Base-by-base conservation (phyloP, 2,888 invertebrate species). In the Brachyopa scutellaris region DNA sequence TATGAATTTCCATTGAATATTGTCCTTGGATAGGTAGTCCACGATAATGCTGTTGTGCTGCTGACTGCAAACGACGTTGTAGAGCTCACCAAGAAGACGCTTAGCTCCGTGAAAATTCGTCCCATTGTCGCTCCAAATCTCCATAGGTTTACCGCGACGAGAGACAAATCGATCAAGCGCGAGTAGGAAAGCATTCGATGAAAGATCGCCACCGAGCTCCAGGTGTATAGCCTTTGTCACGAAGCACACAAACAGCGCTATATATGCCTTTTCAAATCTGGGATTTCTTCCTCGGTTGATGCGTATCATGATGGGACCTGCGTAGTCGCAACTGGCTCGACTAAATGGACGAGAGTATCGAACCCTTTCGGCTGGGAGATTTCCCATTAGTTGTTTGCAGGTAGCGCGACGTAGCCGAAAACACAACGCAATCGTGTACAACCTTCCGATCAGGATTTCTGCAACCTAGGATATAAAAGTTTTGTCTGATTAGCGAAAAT, bases 331-430 rank as follows among this genome's bases (percentile, higher is more conserved):
- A 5, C 67, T 49, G 11, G 47, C 45, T 3, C 53, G 53, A n/a
- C 47, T 66, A 23, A 82, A 66, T 2, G 66, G 51, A n/a, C n/a
- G n/a, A n/a, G 49, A 62, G 33, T 62, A 80, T 38, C 21, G 76
- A 51, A 67, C 21, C 1, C 74, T 45, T 31, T 70, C 51, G 3
- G 8, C 21, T 7, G 74, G 42, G 1, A 79, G 33, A 29, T 70
- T 38, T 23, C 74, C 82, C 64, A 76, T 82, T 13, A 79, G 59
- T 66, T 78, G 77, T 3, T 15, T 26, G 5, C 64, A 64, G 7
- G 61, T 53, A 17, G 57, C 23, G 9, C 21, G 4, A 29, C 61
- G 42, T 19, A 67, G 79, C 8, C 64, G 51, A 33, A 79, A 70
- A 36, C 74, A 76, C 40, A 53, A 72, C 36, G 33, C 84, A 72